Base-by-base conservation (phyloP, 2,113 vertebrate species). In the Tautogolabrus adspersus region DNA sequence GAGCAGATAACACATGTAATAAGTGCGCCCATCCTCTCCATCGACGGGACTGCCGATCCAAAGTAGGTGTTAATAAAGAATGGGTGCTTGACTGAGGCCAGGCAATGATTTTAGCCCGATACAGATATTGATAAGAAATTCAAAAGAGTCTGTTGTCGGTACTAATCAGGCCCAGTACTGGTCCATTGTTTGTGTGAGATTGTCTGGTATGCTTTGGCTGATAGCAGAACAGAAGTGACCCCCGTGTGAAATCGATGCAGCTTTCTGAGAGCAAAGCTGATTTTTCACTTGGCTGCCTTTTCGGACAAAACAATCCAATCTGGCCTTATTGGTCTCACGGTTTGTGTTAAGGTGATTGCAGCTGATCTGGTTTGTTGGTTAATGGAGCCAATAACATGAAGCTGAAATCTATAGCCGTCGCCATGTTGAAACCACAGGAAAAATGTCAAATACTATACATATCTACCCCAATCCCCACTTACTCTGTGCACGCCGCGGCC, bases 341-440 rank as follows among this genome's bases (percentile, higher is more conserved):
- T 94, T 94, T 93, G 93, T 93, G 73, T 92, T 91, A 94, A 94
- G 93, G 93, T 96, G 96, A 96, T 96, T 95, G 95, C 92, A 85
- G 91, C 94, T 96, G 94, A 96, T 95, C 96, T 95, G 93, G 93
- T 95, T 95, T 93, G 94, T 95, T 93, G 93, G 93, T 94, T 94
- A 95, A 94, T 95, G 95, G 94, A 96, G 95, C 95, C 94, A 94
- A 93, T 93, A 95, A 94, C 95, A 93, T 93, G 94, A 95, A 64
- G 51, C 26, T 46, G 3, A 68, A 71, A 54, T 55, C 58, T 37
- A 19, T 56, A 13, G 69, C 51, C 16, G 34, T 44, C 38, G 55
- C 8, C 11, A 11, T 57, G 19, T 58, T 71, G 38, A 23, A 72
- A 44, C 46, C 6, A 18, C 12, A 46, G 19, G 64, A 18, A 49